These are phyloP conservation scores for Rotaria magnacalcarata DNA, from an alignment of 2,888 invertebrate genomes.

Conservation along the genomic window DNA sequence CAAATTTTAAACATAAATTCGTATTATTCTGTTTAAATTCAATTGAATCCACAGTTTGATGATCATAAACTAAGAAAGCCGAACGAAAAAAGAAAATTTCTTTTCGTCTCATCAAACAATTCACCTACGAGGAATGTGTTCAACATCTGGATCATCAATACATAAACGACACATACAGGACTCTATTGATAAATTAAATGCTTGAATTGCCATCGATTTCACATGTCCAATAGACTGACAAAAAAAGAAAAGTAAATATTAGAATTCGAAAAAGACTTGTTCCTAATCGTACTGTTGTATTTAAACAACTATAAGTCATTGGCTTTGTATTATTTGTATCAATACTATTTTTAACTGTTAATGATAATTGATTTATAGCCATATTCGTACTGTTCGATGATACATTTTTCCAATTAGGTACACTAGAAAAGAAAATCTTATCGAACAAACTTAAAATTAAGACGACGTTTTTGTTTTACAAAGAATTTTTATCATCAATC, in stretches of 20 bases:
- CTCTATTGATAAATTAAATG: background rate
- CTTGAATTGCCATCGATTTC: background rate
- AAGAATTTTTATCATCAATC: constrained; percentile 22
- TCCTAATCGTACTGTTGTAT: background rate
- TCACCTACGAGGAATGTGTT: background rate
- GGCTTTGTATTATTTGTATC: background rate
- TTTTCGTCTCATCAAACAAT: background rate
- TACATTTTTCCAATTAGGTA: constrained; percentile 2
- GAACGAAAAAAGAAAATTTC: background rate
- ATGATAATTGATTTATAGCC: background rate
- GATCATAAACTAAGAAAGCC: background rate
- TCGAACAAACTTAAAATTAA: too few species aligned
- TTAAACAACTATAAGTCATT: background rate
- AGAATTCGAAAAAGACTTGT: too few species aligned
- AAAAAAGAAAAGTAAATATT: background rate
- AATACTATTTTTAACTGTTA: background rate
- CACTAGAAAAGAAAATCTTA: background rate
- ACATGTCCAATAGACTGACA: background rate
- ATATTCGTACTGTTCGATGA: background rate
- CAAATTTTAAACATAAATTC: constrained; percentile 28
- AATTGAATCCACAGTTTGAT: background rate
- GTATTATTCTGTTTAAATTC: constrained; percentile 9
- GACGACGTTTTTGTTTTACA: background rate
- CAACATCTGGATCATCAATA: constrained; percentile 15
- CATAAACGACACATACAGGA: background rate